Conservation (phyloP, 1,140 invertebrate species). For the Dinoponera quadriceps region DNA sequence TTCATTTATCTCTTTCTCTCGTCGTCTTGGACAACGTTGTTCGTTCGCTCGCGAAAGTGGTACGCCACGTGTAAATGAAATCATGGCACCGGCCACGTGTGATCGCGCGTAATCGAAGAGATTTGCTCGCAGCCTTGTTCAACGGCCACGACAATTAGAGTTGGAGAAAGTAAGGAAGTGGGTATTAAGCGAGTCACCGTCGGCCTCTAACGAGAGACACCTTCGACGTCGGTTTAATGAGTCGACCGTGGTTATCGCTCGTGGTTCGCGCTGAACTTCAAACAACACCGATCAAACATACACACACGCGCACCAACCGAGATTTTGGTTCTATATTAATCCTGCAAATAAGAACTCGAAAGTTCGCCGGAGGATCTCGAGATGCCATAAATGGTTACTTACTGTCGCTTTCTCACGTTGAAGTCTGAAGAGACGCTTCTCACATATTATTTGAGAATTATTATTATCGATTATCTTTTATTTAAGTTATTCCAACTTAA, state of each 20-base stretch:
- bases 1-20: slow-evolving; percentile 12
- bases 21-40: background rate
- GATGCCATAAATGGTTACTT: no score
- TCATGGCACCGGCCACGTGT: background rate
- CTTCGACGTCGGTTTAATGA: slow-evolving; percentile 52
- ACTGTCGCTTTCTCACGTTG: no score
- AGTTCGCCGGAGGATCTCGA: no score
- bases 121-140: slow-evolving; percentile 3
- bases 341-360: no score
- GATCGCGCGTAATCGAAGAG: slow-evolving; percentile 49
- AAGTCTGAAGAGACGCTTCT: no score
- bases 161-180: slow-evolving; percentile 44
- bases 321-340: no score
- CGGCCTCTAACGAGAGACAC: slow-evolving; percentile 27
- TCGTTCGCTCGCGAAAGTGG: slow-evolving; percentile 15
- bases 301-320: no score
- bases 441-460: no score
- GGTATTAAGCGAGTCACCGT: slow-evolving; percentile 24
- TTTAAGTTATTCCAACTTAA: no score
- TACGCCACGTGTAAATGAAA: background rate
- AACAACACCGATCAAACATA: slow-evolving; percentile 47
- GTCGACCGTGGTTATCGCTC: slow-evolving; percentile 32
- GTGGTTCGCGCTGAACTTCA: slow-evolving; percentile 7
- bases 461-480: no score
- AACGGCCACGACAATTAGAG: slow-evolving; percentile 42